A percentile compares a stretch with the other conserved stretches of the same genome.
Conservation (phyloP, 2,888 invertebrate species). For the Andrena flavipes region DNA sequence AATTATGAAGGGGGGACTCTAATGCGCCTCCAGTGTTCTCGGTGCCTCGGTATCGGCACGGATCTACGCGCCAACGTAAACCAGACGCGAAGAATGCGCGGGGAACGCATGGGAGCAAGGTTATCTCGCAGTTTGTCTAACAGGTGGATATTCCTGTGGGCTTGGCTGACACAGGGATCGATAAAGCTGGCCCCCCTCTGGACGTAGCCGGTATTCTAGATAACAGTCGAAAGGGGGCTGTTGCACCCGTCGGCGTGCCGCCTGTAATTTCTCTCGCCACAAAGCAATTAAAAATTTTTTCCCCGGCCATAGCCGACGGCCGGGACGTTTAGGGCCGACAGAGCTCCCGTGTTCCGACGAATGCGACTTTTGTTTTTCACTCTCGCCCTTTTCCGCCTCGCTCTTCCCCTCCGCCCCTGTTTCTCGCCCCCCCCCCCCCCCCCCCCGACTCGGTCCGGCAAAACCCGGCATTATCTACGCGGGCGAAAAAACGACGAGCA, state of each 20-base stretch:
- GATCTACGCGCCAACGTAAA: constrained; percentile 42
- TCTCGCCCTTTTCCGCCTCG: constrained; percentile 25
- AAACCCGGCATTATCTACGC: constrained; percentile 70
- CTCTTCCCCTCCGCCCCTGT: neutral
- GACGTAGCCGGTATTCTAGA: constrained; percentile 38
- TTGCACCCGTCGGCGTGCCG: constrained; percentile 49
- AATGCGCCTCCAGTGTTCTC: constrained; percentile 32
- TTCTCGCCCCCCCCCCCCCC: constrained; percentile 54
- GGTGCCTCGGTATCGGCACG: constrained; percentile 27
- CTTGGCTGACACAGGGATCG: constrained; percentile 37
- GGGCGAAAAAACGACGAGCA: constrained; percentile 66
- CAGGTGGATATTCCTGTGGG: constrained; percentile 54
- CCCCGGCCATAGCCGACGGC: constrained; percentile 10
- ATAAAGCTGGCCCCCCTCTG: constrained; percentile 40
- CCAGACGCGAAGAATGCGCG: constrained; percentile 32
- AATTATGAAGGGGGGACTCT: constrained; percentile 32
- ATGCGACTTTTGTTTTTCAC: constrained; percentile 43
- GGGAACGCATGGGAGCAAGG: constrained; percentile 30
- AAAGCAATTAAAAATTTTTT: constrained; percentile 65
- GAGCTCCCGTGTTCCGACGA: constrained; percentile 61
- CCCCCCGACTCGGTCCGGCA: constrained; percentile 39
- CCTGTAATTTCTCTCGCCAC: constrained; percentile 61
- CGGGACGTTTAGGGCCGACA: constrained; percentile 34
- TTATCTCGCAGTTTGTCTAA: constrained; percentile 57
- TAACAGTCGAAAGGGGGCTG: constrained; percentile 54